phyloP scores from a whole-genome alignment of 1,140 invertebrate genomes.

The Elymnias hypermnestra region DNA sequence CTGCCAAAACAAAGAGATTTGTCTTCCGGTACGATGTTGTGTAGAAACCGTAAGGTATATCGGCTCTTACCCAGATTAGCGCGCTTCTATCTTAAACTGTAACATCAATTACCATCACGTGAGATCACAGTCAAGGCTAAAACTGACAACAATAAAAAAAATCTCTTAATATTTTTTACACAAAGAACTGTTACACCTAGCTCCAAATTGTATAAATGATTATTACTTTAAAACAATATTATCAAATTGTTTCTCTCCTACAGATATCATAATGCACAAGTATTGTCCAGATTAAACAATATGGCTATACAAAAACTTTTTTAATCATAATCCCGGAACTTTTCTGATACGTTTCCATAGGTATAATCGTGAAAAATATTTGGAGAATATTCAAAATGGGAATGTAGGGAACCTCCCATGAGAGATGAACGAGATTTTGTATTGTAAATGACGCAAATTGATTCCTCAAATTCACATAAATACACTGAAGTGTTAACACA shows the following conservation, averaged over 20 bases:
- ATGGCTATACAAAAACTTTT: not conserved
- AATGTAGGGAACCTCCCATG: not conserved
- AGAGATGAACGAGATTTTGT: not conserved
- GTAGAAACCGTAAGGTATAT: no score
- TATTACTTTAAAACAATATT: no score
- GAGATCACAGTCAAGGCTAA: no score
- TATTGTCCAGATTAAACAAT: not conserved
- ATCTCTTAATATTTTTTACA: no score
- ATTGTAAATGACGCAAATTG: not conserved
- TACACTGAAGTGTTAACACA: not conserved
- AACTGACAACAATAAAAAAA: no score
- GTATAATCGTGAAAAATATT: not conserved
- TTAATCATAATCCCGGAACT: slow-evolving; percentile 1
- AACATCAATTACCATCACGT: no score
- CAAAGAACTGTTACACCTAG: no score
- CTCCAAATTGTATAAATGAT: no score
- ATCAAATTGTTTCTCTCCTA: not conserved
- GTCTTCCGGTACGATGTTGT: no score
- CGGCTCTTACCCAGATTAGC: no score
- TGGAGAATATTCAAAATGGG: slow-evolving; percentile 2
- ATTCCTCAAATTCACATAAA: not conserved
- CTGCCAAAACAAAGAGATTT: no score
- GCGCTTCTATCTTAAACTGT: no score
- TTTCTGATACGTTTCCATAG: not conserved
- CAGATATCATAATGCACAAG: not conserved